These are phyloP conservation scores for Antitype chi DNA, from an alignment of 2,888 invertebrate species.

Conservation along the genomic window DNA sequence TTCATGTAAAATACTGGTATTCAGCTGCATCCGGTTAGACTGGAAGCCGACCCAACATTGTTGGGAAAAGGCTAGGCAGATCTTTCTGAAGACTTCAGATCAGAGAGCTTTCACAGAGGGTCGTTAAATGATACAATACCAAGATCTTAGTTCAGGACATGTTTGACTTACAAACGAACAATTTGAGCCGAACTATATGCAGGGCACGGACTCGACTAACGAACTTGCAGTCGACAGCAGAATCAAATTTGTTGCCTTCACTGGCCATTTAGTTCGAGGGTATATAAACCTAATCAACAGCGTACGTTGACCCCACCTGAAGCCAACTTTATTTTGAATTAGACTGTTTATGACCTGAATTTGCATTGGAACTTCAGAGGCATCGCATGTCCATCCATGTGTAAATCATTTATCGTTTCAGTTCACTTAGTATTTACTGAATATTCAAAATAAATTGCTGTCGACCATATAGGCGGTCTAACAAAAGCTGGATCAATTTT, in stretches of 20 bases:
- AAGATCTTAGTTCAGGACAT: background rate
- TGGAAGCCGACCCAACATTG: too few relatives aligned
- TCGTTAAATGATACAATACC: background rate
- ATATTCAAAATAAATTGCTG: conserved; percentile 33
- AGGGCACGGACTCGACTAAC: background rate
- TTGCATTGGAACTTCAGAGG: conserved; percentile 16
- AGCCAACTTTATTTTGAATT: background rate
- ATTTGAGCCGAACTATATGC: background rate
- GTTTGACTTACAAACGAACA: conserved; percentile 14
- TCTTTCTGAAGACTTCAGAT: background rate
- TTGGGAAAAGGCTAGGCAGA: too few relatives aligned
- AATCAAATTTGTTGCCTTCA: conserved; percentile 6
- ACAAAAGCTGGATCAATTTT: conserved; percentile 40
- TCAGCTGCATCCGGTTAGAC: too few relatives aligned
- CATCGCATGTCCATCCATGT: background rate
- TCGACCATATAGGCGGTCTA: conserved; percentile 23
- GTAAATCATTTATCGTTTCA: conserved; percentile 29
- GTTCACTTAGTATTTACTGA: conserved; percentile 20
- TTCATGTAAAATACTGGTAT: too few relatives aligned
- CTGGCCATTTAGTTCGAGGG: background rate
- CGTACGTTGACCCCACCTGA: background rate
- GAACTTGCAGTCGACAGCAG: background rate
- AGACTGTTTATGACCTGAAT: conserved; percentile 17
- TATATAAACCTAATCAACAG: conserved; percentile 18
- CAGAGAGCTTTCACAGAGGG: background rate